Evolutionary conservation across 1,140 invertebrate genomes (phyloP), one percentile per base, ranked within the genome.

Genomic region (Cylas formicarius): DNA sequence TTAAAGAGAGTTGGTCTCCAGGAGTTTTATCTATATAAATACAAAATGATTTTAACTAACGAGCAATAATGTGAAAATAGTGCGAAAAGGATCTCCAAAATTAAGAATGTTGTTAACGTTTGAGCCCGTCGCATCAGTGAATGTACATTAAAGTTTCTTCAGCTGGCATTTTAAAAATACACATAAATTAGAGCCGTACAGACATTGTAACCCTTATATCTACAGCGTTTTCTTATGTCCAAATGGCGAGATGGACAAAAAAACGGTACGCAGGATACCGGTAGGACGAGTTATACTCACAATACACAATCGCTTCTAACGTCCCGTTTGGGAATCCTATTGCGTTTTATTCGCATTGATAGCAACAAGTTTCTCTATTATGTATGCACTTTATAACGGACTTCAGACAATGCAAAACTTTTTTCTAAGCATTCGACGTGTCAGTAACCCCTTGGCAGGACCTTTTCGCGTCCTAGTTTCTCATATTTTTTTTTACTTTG

Each of bases 201-300:
- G 27, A 11, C n/a, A 4, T 14, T 2, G 27, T 28, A 28, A n/a
- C 27, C 8, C 14, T 34, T 34, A 34, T 34, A 18, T 16, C 14
- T 48, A 39, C 45, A 48, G 45, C 38, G 34, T 53, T 53, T 53
- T 49, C 41, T 49, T 35, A 26, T 49, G 51, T 53, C 51, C 51
- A 53, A 52, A 52, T 52, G 44, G 50, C 50, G 40, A 49, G 47
- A 44, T 45, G 37, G 34, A 28, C 40, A 44, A 46, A 53, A 49
- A 44, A 50, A 44, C 29, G 29, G 41, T 21, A 14, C 13, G 26
- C 4, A 17, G 36, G 38, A 29, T 48, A 53, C 51, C 51, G 51
- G 51, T 53, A 50, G 26, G 51, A 53, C 51, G 28, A 42, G 51
- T 50, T 53, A 31, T 35, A 44, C 29, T 23, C 18, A 48, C 32